A percentile compares a stretch with the other conserved stretches of the same genome.
These are phyloP conservation scores for Mallotus villosus DNA, from an alignment of 2,797 vertebrate species.

Conservation along the genomic window DNA sequence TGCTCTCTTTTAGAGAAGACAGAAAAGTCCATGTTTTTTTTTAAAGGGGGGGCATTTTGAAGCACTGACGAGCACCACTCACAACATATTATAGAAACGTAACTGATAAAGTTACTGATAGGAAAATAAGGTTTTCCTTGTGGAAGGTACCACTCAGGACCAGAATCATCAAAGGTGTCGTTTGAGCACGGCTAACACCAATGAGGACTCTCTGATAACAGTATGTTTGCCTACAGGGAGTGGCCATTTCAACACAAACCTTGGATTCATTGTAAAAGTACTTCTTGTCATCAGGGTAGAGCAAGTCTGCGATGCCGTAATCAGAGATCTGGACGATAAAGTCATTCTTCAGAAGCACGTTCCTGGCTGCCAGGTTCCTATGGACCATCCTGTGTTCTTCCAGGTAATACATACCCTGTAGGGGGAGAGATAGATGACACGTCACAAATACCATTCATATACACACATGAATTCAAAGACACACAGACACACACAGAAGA, in stretches of 20 bases:
- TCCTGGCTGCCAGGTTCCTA: slow-evolving; percentile 91
- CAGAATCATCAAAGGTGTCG: not conserved
- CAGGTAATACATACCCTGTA: slow-evolving; percentile 94
- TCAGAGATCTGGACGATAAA: slow-evolving; percentile 92
- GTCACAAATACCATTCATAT: not conserved
- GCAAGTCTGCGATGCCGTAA: slow-evolving; percentile 89
- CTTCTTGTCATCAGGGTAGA: slow-evolving; percentile 93
- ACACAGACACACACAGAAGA: not conserved
- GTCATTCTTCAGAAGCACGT: slow-evolving; percentile 89
- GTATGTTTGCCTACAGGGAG: not conserved
- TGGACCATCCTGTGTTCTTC: slow-evolving; percentile 95
- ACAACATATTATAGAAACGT: too few species aligned
- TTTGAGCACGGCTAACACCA: not conserved
- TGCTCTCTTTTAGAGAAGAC: too few species aligned
- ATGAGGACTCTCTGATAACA: not conserved
- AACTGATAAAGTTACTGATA: too few species aligned
- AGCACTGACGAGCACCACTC: too few species aligned
- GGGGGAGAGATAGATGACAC: slow-evolving; percentile 8
- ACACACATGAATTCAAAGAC: not conserved
- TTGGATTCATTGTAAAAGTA: slow-evolving; percentile 88
- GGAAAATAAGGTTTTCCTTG: too few species aligned
- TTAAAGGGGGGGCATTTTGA: too few species aligned
- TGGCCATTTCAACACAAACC: slow-evolving; percentile 61
- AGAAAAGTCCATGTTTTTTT: too few species aligned
- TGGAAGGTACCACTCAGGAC: too few species aligned